Evolutionary conservation across 2,113 vertebrate species (phyloP).

Genomic region (Octodon degus): DNA sequence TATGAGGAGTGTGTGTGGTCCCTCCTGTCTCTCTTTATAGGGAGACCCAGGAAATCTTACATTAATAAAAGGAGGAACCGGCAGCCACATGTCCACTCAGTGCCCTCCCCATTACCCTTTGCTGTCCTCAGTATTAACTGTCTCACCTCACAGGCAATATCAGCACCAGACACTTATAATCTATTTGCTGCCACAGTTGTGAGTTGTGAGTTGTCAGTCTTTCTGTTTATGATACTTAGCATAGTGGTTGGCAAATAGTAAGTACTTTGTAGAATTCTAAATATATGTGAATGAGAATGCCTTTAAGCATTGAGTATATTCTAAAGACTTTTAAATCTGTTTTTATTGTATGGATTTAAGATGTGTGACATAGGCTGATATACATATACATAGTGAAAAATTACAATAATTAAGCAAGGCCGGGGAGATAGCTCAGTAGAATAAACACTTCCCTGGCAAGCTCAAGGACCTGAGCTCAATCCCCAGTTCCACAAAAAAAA

Average conservation of each 20-base stretch:
- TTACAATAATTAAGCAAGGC: not conserved
- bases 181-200: not conserved
- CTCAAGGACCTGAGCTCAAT: too few species aligned
- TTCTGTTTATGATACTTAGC: not conserved
- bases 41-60: not conserved
- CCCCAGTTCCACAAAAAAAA: too few species aligned
- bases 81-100: not conserved
- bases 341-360: not conserved
- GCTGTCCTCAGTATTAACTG: accelerated
- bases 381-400: not conserved
- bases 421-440: too few species aligned
- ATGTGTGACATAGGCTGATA: not conserved
- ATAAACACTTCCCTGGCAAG: too few species aligned
- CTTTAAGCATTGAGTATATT: not conserved
- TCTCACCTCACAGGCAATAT: not conserved
- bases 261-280: not conserved
- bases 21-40: not conserved
- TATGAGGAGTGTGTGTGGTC: too few species aligned
- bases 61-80: not conserved
- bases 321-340: not conserved
- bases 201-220: not conserved
- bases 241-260: not conserved
- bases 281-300: not conserved
- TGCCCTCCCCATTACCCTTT: not conserved
- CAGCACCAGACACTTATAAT: not conserved